These are phyloP conservation scores for Alviniconcha strummeri DNA, from an alignment of 2,888 invertebrate species.

Conservation along the genomic window DNA sequence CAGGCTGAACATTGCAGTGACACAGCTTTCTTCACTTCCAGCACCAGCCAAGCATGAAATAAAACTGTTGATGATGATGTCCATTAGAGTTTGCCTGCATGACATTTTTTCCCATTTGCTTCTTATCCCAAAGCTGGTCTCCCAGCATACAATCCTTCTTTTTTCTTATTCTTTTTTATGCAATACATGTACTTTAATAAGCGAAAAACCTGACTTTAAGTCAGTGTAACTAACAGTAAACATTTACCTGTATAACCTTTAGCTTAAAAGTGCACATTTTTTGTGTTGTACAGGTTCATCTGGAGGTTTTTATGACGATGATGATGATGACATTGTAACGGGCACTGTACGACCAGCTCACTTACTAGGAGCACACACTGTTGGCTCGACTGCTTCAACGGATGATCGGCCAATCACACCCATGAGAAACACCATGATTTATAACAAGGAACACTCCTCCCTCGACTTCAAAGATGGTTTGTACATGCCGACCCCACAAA, in stretches of 20 bases:
- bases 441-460: constrained; percentile 65
- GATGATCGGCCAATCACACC: constrained; percentile 72
- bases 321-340: constrained; percentile 46
- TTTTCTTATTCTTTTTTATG: neutral
- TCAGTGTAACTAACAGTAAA: too few relatives aligned
- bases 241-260: too few relatives aligned
- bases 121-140: neutral
- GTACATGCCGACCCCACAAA: neutral
- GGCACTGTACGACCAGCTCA: constrained; percentile 39
- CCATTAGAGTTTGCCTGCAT: too few relatives aligned
- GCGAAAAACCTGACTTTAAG: too few relatives aligned
- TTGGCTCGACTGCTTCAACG: constrained; percentile 1
- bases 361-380: neutral
- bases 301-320: constrained; percentile 19
- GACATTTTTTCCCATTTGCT: too few relatives aligned
- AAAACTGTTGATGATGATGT: too few relatives aligned
- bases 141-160: neutral
- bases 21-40: too few relatives aligned
- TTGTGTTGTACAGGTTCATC: neutral
- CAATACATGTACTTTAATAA: too few relatives aligned
- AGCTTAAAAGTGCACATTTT: too few relatives aligned
- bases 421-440: constrained; percentile 69
- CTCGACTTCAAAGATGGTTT: constrained; percentile 72
- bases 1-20: too few relatives aligned
- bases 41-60: too few relatives aligned